Base-by-base conservation (phyloP, 92 coral and sea anemone species). In the Parazoanthus darwini region DNA sequence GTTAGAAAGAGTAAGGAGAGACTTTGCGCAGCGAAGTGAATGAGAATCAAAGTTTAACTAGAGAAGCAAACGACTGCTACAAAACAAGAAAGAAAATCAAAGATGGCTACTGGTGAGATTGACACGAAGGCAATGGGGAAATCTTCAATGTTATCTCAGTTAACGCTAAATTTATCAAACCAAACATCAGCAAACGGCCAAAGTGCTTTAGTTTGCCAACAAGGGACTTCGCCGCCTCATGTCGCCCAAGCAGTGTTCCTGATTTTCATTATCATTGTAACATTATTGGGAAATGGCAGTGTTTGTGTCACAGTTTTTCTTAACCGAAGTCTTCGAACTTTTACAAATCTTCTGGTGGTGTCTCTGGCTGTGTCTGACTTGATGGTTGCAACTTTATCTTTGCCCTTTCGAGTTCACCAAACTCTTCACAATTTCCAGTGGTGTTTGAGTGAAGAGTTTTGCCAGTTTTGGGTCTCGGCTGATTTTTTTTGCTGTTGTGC, bases 341-440 rank as follows among this genome's bases (percentile, higher is more conserved):
- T 94, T 14, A 94, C 98, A 46, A 92, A 93, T 85, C 92, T 92
- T 79, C 82, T 95, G 74, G 96, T 95, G 37, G 96, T 93, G 8
- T 95, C 98, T 2, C 80, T 95, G 74, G 98, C 98, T 50, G 80
- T 89, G 11, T 89, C 95, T 35, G 98, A 95, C 73, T 77, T 95
- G 5, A 89, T 93, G 91, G 93, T 95, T 2, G 98, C 93, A 2
- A 92, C 91, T 0, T 85, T 92, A 22, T 90, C 93, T 25, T 91
- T 95, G 8, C 96, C 98, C 10, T 95, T 95, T 81, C 92, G 94
- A 77, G 87, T 94, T 29, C 93, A 93, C 86, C 98, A 95, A 77
- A 90, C 96, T 18, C 26, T 95, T 2, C 93, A 90, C 88, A 89
- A 85, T 43, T 88, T 91, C 56, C 67, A 80, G 13, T 95, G 98